A percentile compares a stretch with the other conserved stretches of the same genome.
Evolutionary conservation across 1,140 invertebrate genomes (phyloP).

Genomic region (Coptotermes formosanus): DNA sequence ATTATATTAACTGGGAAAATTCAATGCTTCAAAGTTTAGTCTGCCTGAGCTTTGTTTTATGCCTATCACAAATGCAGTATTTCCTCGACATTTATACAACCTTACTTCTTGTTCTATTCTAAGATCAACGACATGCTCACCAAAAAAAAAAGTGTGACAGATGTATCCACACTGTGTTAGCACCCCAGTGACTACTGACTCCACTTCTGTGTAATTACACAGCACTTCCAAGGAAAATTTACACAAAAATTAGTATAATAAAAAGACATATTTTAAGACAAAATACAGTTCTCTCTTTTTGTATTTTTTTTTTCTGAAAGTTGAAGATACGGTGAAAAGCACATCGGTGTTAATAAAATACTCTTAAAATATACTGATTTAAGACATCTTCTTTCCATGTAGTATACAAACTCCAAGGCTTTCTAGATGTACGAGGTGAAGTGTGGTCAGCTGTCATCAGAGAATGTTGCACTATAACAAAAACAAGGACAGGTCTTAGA

Average conservation of each 20-base stretch:
- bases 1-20: not conserved
- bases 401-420: not conserved
- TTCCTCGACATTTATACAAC: not conserved
- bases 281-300: not conserved
- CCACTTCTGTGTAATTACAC: not conserved
- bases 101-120: not conserved
- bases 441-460: not conserved
- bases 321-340: slow-evolving; percentile 7
- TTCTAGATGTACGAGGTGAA: not conserved
- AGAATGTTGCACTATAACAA: not conserved
- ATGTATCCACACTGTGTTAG: not conserved
- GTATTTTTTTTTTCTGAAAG: not conserved
- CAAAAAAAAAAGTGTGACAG: not conserved
- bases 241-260: not conserved
- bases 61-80: not conserved
- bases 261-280: not conserved
- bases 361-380: not conserved
- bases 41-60: not conserved
- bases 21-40: not conserved
- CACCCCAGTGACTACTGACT: not conserved
- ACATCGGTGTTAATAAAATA: not conserved
- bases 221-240: not conserved
- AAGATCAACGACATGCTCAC: not conserved
- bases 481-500: too few relatives aligned
- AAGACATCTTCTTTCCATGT: not conserved